Evolutionary conservation across 1,140 invertebrate species (phyloP).

Genomic region (Helicoverpa zea): DNA sequence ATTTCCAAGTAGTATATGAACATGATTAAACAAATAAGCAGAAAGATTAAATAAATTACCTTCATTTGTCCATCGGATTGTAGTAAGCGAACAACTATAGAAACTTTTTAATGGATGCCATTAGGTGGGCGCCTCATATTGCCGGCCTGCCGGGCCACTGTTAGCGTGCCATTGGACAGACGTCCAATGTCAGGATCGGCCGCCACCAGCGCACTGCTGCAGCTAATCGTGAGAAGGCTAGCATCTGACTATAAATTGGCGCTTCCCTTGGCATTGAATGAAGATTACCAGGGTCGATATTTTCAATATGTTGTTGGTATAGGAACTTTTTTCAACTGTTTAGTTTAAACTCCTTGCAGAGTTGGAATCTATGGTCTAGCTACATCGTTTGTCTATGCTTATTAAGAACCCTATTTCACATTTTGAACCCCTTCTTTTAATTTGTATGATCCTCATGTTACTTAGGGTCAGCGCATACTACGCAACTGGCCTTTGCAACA

Average conservation of each 20-base stretch:
- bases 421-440: no score
- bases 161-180: constrained; percentile 5
- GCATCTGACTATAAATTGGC: constrained; percentile 28
- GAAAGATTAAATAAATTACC: constrained; percentile 14
- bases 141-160: constrained; percentile 2
- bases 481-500: no score
- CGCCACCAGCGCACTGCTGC: constrained; percentile 21
- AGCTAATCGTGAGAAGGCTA: constrained; percentile 35
- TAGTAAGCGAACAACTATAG: not conserved
- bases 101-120: constrained; percentile 8
- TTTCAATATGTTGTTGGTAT: not conserved
- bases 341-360: not conserved
- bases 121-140: constrained; percentile 22
- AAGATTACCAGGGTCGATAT: constrained; percentile 28
- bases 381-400: no score
- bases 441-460: no score
- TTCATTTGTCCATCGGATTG: constrained; percentile 23
- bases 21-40: not conserved
- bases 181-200: constrained; percentile 35
- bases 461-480: no score
- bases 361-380: no score
- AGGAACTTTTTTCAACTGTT: not conserved
- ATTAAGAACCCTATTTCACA: no score
- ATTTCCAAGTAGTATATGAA: no score
- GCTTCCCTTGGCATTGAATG: not conserved